Base-by-base conservation (phyloP, 2,888 invertebrate species). In the Trichopria drosophilae region DNA sequence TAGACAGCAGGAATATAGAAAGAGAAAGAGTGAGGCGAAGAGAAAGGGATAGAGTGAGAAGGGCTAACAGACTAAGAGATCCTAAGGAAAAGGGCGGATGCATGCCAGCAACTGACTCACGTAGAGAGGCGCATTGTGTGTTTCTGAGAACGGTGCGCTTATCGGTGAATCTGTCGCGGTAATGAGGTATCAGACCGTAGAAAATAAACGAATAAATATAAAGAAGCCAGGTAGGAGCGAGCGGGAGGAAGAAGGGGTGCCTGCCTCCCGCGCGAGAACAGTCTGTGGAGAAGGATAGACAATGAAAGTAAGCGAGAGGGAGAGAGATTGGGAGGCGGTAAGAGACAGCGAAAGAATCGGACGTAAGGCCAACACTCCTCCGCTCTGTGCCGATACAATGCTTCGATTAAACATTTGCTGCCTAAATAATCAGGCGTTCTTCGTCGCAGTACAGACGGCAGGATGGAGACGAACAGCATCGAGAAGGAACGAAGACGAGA, bases 81-180 rank as follows among this genome's bases (percentile, higher is more conserved):
- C 37, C 47, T 29, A 43, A 23, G 34, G 51, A 24, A 52, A 57
- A 39, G 57, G 49, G 56, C 40, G 46, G 47, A 55, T 47, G 58
- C 34, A 13, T 19, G 28, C 34, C 15, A 24, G 24, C 35, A 37
- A 37, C 28, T 19, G 44, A 20, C 36, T 31, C 16, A 44, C 16
- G 36, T 48, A 65, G 68, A 65, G 66, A 67, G 68, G 70, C 66
- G 65, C 71, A 73, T 73, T 73, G 73, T 73, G 72, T 72, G 67
- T 73, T 73, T 73, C 73, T 68, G 61, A 71, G 73, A 73, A 73
- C 68, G 68, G 63, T 68, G 63, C 67, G 70, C 73, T 73, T 74
- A 74, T 74, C 73, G 72, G 68, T 66, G 71, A 71, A 74, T 73
- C 73, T 74, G 73, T 73, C 73, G 73, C 73, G 73, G 73, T 74